Evolutionary conservation across 2,797 vertebrate species (phyloP), one percentile per base, ranked within the genome.

Genomic region (Poliocrania exsul): DNA sequence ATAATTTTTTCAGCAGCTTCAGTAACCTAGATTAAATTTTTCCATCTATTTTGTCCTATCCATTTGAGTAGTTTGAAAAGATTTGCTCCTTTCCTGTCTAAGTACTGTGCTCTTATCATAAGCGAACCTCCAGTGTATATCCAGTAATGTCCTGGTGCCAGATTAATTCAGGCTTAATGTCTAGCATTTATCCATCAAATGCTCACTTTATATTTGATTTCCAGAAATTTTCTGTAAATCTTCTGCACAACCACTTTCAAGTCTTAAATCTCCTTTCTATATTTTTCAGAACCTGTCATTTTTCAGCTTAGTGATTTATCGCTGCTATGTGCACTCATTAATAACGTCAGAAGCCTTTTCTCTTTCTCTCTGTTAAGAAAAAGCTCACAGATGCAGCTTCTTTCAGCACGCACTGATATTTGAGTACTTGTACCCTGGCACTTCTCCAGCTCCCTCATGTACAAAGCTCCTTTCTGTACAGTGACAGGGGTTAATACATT

Each of bases 391-490:
- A 53, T n/a, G 23, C 20, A 21, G 65, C 61, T 86, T 83, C 91
- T 94, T 96, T 96, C 95, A 92, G 56, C 79, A 77, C 0, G 0
- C 72, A 60, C 56, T 91, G 92, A 91, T 91, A 88, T 92, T 85
- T 69, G 81, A 96, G 83, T 81, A 86, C 77, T 82, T 88, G 85
- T 71, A 67, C 40, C 16, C 72, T 95, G 92, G 93, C 93, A 13
- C 37, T 50, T 90, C 37, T 90, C 87, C 93, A 95, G 1, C 51
- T 91, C 69, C 65, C 50, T 81, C 17, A 3, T 53, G 49, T 74
- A 95, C 92, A 93, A 96, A 96, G 93, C 86, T 91, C 56, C 83
- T 88, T 95, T 94, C 88, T 95, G 44, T 87, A 58, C 65, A 81
- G 18, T 0, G 5, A 81, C 91, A 88, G 81, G 90, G 90, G 90